These are phyloP conservation scores for Lepisosteus osseus DNA, from an alignment of 2,113 vertebrate genomes.

Conservation along the genomic window DNA sequence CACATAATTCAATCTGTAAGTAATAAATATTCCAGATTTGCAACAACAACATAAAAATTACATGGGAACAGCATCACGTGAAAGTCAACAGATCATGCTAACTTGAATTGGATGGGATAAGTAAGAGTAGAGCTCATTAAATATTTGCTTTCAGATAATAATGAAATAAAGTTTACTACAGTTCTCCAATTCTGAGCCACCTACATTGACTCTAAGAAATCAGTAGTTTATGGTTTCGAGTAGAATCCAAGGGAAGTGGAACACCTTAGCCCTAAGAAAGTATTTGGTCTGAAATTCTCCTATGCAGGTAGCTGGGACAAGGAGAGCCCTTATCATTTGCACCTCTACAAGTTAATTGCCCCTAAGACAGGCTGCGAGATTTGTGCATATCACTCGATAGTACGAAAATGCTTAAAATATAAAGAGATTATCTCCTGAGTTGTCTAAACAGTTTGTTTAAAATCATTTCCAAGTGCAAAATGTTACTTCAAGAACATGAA, in stretches of 20 bases:
- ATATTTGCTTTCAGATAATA: no score
- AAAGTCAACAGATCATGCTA: no score
- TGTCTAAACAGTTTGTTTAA: constrained; percentile 21
- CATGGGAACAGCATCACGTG: no score
- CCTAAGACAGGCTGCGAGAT: neutral
- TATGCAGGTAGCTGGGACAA: neutral
- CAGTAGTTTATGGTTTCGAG: no score
- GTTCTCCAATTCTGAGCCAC: no score
- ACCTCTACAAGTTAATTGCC: neutral
- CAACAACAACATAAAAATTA: no score
- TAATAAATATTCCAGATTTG: no score
- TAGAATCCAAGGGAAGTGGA: neutral
- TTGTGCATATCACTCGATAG: constrained; percentile 4
- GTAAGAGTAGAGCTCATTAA: neutral
- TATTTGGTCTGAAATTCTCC: constrained; percentile 18
- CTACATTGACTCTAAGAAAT: no score
- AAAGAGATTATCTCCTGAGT: constrained; percentile 31
- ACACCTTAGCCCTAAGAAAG: constrained; percentile 4
- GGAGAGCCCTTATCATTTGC: neutral
- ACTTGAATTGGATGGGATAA: neutral
- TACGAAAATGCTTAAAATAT: constrained; percentile 12
- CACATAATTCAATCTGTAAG: no score
- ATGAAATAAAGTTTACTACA: no score
- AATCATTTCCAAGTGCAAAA: constrained; percentile 28
- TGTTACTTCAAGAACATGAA: constrained; percentile 12